phyloP scores from a whole-genome alignment of 2,797 vertebrate genomes.

The Cryptoblepharus egeriae region DNA sequence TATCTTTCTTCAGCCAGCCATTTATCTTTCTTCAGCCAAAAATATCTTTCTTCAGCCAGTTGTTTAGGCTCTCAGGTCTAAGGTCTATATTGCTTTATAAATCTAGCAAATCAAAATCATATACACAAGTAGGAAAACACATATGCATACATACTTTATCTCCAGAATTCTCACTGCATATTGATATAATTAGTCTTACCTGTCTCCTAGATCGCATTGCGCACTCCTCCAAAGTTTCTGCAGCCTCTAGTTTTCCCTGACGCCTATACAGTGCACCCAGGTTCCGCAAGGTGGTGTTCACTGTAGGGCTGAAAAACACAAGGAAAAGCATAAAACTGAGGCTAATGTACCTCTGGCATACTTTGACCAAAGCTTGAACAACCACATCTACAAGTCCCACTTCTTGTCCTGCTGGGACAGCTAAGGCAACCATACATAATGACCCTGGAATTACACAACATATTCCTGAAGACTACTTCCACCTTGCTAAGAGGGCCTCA shows the following conservation, averaged over 20 bases:
- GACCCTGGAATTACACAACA: background rate
- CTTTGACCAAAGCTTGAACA: background rate
- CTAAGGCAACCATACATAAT: background rate
- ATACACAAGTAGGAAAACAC: background rate
- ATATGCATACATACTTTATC: background rate
- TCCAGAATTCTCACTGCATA: background rate
- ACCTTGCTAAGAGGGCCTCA: too few relatives aligned
- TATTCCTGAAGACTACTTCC: background rate
- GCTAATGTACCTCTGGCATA: background rate
- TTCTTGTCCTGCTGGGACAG: background rate
- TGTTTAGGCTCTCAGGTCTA: background rate
- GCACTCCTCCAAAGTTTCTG: slow-evolving; percentile 91
- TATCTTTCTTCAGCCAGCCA: background rate
- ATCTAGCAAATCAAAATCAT: background rate
- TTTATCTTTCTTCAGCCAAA: background rate
- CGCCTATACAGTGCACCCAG: slow-evolving; percentile 93
- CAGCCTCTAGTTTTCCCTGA: slow-evolving; percentile 93
- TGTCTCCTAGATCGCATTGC: slow-evolving; percentile 89
- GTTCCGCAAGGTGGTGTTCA: slow-evolving; percentile 96
- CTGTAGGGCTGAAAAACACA: slow-evolving; percentile 86
- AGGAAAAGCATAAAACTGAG: background rate
- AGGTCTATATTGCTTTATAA: too few relatives aligned
- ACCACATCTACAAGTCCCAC: background rate
- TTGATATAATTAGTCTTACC: slow-evolving; percentile 68
- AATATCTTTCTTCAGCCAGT: background rate